Base-by-base conservation (phyloP, 1,140 invertebrate species). In the Drosophila kikkawai region DNA sequence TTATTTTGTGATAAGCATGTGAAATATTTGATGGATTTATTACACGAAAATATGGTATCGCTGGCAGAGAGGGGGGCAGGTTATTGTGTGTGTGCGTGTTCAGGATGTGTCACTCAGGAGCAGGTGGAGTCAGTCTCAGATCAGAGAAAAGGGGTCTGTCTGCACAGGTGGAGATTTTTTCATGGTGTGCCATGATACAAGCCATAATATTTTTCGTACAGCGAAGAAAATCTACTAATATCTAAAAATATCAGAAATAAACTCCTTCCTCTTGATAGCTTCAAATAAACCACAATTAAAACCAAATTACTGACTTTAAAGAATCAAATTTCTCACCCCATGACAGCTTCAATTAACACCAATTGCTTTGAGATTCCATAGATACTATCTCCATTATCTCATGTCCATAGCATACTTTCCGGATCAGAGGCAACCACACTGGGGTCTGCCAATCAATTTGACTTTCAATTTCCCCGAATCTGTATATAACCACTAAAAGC, bases 11-110 rank as follows among this genome's bases (percentile, higher is more conserved):
- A 88, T 88, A 88, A 75, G 77, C 81, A 90, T 81, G 71, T 84
- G 84, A 87, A 90, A 79, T 64, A 79, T 78, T 69, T 88, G 84
- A 88, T 88, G 84, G 85, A 88, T 88, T 88, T 90, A 88, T 90
- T 88, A 84, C 76, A 59, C 45, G 26, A 44, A 64, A 79, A 81
- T 85, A 67, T 85, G 82, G 77, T 67, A 69, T 32, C 39, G 36
- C 48, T 44, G 36, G 12, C 71, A 34, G 7, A 9, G 41, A 8
- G 22, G 17, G 32, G 17, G 9, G n/a, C 15, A 36, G 45, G 45
- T 6, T 19, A 19, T 29, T 29, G 32, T 36, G 64, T 19, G 70
- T 65, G 58, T 70, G 60, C 59, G 60, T 79, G 66, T 41, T 44
- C 63, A 88, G 84, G 84, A 88, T 79, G 50, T 88, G 85, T 88